Evolutionary conservation across 2,113 vertebrate species (phyloP).

Genomic region (Puffinus mauretanicus): DNA sequence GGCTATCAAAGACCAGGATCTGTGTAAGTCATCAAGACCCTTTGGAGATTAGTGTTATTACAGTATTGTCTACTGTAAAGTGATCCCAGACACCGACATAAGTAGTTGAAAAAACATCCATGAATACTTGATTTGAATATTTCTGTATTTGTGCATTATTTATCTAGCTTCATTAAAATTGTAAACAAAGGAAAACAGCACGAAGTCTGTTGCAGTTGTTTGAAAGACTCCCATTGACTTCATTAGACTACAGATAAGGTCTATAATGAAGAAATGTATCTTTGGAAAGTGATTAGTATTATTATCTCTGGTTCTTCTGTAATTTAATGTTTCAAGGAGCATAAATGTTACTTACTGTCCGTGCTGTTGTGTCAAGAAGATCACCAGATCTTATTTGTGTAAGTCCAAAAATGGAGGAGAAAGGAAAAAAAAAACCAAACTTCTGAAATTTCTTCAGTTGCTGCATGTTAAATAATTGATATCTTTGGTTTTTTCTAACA

Average conservation of each 20-base stretch:
- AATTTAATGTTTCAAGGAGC: not conserved
- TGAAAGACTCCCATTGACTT: not conserved
- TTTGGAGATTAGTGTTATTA: not conserved
- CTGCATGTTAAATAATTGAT: not conserved
- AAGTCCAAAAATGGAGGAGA: not conserved
- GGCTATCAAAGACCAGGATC: constrained; percentile 92
- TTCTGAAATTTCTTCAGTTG: not conserved
- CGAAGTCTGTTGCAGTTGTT: not conserved
- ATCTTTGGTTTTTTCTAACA: not conserved
- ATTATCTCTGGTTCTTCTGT: not conserved
- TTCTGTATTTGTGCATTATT: not conserved
- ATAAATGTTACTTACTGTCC: not conserved
- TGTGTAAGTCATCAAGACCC: constrained; percentile 80
- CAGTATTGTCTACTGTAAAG: not conserved
- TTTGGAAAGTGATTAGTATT: not conserved
- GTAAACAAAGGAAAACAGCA: not conserved
- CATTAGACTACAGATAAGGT: not conserved
- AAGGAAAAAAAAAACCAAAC: not conserved
- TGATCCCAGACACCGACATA: not conserved
- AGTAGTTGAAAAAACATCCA: not conserved
- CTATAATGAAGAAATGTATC: not conserved
- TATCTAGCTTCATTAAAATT: not conserved
- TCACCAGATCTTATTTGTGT: not conserved
- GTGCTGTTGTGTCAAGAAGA: not conserved
- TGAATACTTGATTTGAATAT: not conserved